Conservation (phyloP, 2,888 invertebrate genomes). For the Lepetodrilus schrolli region DNA sequence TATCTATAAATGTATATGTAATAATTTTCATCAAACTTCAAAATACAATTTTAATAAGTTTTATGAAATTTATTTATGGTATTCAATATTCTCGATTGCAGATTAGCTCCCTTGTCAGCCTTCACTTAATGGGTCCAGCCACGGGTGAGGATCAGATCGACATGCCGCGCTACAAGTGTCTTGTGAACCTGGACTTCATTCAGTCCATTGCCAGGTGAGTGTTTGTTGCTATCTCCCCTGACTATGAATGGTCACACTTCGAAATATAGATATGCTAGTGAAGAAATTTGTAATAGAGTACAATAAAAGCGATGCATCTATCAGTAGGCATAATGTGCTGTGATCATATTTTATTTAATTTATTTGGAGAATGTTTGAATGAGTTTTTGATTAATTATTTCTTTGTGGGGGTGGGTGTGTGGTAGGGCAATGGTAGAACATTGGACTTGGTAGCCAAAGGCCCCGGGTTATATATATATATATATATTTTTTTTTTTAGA, state of each 20-base stretch:
- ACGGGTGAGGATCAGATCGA: constrained; percentile 84
- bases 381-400: too few relatives aligned
- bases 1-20: neutral
- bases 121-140: constrained; percentile 84
- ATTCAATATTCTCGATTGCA: constrained; percentile 49
- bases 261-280: neutral
- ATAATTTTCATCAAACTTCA: neutral
- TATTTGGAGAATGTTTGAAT: too few relatives aligned
- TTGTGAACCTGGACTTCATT: constrained; percentile 88
- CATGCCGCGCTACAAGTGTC: constrained; percentile 89
- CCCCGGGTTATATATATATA: too few relatives aligned
- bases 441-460: too few relatives aligned
- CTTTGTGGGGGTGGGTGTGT: too few relatives aligned
- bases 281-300: neutral
- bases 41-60: too few relatives aligned
- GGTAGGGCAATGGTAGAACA: too few relatives aligned
- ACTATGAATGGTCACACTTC: neutral
- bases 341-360: too few relatives aligned
- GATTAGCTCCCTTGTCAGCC: constrained; percentile 88
- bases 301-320: neutral
- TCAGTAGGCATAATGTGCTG: neutral
- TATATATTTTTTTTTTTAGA: too few relatives aligned
- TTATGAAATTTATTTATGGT: too few relatives aligned
- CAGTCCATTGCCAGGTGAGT: constrained; percentile 82
- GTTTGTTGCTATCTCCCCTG: neutral